A percentile compares a stretch with the other conserved stretches of the same genome.
Conservation (phyloP, 1,140 invertebrate genomes). For the Dendroctonus ponderosae region DNA sequence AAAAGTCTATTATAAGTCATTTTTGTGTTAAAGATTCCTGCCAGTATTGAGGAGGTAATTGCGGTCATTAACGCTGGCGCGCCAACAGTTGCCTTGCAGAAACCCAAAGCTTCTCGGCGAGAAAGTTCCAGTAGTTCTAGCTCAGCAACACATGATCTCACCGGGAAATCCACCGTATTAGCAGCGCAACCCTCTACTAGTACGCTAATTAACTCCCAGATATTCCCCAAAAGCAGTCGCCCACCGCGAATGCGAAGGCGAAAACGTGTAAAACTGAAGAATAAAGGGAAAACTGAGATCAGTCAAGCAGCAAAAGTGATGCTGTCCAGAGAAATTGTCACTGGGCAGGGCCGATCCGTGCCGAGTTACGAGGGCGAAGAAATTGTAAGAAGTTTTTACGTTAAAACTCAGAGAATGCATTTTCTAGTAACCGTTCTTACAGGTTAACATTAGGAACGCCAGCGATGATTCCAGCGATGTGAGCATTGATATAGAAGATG, state of each 20-base stretch:
- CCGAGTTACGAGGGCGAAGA: constrained; percentile 59
- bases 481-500: constrained; percentile 60
- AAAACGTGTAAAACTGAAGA: too few relatives aligned
- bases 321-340: constrained; percentile 48
- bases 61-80: constrained; percentile 55
- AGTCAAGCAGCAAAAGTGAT: too few relatives aligned
- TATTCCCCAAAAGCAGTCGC: constrained; percentile 28
- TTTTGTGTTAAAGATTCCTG: constrained; percentile 48
- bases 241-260: too few relatives aligned
- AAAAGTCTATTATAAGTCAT: too few relatives aligned
- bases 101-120: constrained; percentile 7
- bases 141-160: neutral
- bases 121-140: constrained; percentile 28
- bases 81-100: too few relatives aligned
- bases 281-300: too few relatives aligned
- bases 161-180: too few relatives aligned
- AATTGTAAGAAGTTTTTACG: constrained; percentile 52
- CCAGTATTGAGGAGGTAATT: constrained; percentile 57
- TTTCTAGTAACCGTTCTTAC: constrained; percentile 6
- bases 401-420: too few relatives aligned
- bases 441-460: constrained; percentile 49
- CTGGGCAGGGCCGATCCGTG: constrained; percentile 55
- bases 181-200: too few relatives aligned
- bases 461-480: constrained; percentile 57
- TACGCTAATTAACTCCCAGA: constrained; percentile 14